Evolutionary conservation across 2,797 vertebrate genomes (phyloP).

Genomic region (Micromesistius poutassou): DNA sequence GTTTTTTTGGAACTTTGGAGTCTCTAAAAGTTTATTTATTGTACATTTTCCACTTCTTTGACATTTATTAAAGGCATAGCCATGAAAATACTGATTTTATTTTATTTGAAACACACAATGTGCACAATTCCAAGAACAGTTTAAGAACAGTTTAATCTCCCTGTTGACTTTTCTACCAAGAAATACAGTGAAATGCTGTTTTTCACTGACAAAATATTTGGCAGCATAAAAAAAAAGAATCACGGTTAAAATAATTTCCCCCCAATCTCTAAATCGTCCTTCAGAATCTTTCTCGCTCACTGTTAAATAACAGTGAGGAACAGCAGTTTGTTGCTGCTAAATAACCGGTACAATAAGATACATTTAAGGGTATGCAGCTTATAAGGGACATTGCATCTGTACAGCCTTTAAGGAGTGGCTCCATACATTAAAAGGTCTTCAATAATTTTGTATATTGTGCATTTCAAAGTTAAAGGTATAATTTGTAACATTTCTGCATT

Average conservation of each 20-base stretch:
- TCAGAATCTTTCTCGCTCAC: too few species aligned
- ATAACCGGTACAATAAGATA: not conserved
- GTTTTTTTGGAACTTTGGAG: not conserved
- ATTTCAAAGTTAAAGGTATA: not conserved
- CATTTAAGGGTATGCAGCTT: not conserved
- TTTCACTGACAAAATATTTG: not conserved
- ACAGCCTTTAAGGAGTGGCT: constrained; percentile 5
- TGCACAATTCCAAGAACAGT: not conserved
- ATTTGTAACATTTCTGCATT: too few species aligned
- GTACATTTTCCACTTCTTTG: not conserved
- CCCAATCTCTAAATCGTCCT: too few species aligned
- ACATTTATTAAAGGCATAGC: not conserved
- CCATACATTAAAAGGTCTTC: not conserved
- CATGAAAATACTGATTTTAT: not conserved
- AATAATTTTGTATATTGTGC: not conserved
- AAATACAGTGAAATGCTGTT: constrained; percentile 7
- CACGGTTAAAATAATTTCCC: not conserved
- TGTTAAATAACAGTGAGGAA: too few species aligned
- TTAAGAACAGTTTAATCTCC: not conserved
- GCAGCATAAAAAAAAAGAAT: not conserved
- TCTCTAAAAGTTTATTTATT: not conserved
- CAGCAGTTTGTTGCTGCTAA: too few species aligned
- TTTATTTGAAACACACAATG: not conserved
- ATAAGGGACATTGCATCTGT: not conserved
- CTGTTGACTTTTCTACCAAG: not conserved